phyloP scores from a whole-genome alignment of 2,797 vertebrate species.

The Leptodactylus fallax region DNA sequence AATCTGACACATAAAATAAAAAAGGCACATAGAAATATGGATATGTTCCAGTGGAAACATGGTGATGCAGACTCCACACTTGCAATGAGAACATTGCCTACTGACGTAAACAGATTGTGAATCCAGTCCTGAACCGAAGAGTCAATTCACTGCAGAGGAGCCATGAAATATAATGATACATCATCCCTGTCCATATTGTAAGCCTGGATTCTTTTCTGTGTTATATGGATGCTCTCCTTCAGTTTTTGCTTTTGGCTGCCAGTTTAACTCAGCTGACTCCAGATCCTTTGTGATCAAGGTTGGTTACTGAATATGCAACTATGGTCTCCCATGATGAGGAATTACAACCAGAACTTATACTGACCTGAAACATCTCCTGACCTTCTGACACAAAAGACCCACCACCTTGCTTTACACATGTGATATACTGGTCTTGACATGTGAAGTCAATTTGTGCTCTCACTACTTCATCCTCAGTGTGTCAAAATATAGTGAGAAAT shows the following conservation, averaged over 20 bases:
- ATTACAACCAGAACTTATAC: too few relatives aligned
- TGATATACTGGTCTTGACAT: neutral
- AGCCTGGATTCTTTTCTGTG: neutral
- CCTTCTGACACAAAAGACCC: too few relatives aligned
- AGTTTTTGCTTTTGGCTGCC: neutral
- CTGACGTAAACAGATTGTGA: neutral
- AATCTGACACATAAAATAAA: slow-evolving; percentile 25
- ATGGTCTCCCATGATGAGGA: too few relatives aligned
- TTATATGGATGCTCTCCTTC: neutral
- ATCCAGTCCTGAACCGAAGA: neutral
- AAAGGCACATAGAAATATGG: slow-evolving; percentile 20
- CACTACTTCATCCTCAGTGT: neutral
- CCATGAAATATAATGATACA: neutral
- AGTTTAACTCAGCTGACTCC: neutral
- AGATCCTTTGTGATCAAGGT: neutral
- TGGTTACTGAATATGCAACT: too few relatives aligned
- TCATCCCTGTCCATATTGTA: neutral
- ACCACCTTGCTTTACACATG: neutral
- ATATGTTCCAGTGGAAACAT: slow-evolving; percentile 30
- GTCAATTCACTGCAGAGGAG: neutral
- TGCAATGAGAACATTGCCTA: neutral
- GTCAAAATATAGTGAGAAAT: neutral
- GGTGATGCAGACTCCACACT: slow-evolving; percentile 7
- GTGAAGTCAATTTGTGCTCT: neutral
- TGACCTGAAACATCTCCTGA: too few relatives aligned